These are phyloP conservation scores for Gobius niger DNA, from an alignment of 2,113 vertebrate genomes.

Conservation along the genomic window DNA sequence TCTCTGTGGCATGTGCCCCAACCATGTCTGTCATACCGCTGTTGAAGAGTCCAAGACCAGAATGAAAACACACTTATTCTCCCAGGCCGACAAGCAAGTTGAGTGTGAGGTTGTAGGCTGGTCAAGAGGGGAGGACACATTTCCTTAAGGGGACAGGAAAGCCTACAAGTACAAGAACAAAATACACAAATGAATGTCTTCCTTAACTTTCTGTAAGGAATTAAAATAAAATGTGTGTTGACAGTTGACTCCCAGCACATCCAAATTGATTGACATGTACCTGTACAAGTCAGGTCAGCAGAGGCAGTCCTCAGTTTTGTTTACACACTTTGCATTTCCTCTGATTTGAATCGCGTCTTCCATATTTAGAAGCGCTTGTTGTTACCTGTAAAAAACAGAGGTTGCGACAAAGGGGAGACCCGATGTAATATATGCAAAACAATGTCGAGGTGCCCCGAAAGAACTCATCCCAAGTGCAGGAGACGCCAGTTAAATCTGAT, in stretches of 20 bases:
- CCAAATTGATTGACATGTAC: neutral
- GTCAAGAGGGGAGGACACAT: too few relatives aligned
- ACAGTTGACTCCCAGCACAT: neutral
- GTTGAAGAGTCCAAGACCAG: too few relatives aligned
- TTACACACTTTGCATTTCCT: neutral
- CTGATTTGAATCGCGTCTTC: neutral
- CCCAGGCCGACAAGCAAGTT: too few relatives aligned
- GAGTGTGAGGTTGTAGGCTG: too few relatives aligned
- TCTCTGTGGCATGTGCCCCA: too few relatives aligned
- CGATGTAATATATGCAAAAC: constrained; percentile 5
- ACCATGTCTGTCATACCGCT: too few relatives aligned
- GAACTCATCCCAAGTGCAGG: constrained; percentile 25
- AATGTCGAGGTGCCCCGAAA: neutral
- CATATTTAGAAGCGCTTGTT: neutral
- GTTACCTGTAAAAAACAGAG: neutral
- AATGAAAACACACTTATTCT: too few relatives aligned
- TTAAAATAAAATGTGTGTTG: neutral
- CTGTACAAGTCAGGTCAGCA: neutral
- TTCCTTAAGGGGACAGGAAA: too few relatives aligned
- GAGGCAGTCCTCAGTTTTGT: neutral
- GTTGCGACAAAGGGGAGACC: neutral
- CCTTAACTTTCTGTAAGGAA: neutral
- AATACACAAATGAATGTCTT: neutral
- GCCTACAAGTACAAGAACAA: too few relatives aligned
- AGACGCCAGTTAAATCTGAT: constrained; percentile 32